These are phyloP conservation scores for Crocidura indochinensis DNA, from an alignment of 2,797 vertebrate species.

Conservation along the genomic window DNA sequence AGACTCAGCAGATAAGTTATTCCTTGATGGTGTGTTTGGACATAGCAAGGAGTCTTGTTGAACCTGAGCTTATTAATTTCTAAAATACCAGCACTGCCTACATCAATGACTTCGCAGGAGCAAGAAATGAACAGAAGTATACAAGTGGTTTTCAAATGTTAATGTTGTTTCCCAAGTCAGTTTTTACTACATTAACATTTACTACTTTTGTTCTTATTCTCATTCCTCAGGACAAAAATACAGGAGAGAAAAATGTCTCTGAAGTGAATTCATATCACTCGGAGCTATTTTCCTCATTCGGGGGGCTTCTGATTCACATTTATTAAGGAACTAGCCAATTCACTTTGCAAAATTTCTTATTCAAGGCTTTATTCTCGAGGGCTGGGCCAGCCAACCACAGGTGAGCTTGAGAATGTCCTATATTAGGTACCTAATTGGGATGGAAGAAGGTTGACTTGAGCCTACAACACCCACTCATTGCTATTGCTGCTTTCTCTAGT, in stretches of 20 bases:
- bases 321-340: neutral
- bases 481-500: neutral
- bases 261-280: neutral
- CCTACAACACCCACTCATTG: neutral
- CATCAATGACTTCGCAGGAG: neutral
- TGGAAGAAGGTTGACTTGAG: too few species aligned
- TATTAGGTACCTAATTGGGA: too few species aligned
- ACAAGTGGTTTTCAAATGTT: neutral
- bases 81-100: neutral
- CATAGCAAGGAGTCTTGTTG: neutral
- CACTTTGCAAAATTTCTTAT: neutral
- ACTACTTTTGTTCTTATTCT: neutral
- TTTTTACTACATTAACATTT: neutral
- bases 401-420: rapidly evolving
- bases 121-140: neutral
- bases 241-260: neutral
- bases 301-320: neutral
- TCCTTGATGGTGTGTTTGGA: neutral
- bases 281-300: neutral
- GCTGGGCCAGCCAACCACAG: neutral
- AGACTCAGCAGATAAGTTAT: rapidly evolving
- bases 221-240: neutral
- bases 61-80: neutral
- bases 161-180: neutral
- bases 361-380: neutral